phyloP scores from a whole-genome alignment of 2,888 invertebrate genomes.

The Pachycephus smyrnensis region DNA sequence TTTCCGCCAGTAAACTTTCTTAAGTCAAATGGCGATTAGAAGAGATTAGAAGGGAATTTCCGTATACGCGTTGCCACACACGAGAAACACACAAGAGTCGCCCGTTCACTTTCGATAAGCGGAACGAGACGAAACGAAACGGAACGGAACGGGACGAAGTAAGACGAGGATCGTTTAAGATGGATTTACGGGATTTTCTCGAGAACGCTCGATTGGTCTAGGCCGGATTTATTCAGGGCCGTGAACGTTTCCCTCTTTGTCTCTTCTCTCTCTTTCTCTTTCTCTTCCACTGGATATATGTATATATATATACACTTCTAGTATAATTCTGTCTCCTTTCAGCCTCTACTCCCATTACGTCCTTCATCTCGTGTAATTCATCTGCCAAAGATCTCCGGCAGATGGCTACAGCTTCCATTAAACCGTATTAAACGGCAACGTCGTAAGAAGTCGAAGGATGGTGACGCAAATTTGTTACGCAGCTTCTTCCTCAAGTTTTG shows the following conservation, averaged over 20 bases:
- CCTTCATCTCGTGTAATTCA: too few species aligned
- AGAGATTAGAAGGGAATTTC: not conserved
- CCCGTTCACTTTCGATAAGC: not conserved
- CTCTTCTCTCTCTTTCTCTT: constrained; percentile 4
- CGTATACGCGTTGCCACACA: not conserved
- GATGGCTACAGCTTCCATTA: too few species aligned
- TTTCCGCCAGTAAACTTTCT: not conserved
- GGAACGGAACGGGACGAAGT: not conserved
- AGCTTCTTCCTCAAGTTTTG: too few species aligned
- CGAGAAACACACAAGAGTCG: not conserved
- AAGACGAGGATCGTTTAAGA: not conserved
- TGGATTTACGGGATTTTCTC: not conserved
- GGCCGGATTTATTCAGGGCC: not conserved
- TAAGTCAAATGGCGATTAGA: not conserved
- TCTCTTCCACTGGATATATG: not conserved
- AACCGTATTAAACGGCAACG: too few species aligned
- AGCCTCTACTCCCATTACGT: not conserved
- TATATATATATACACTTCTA: not conserved
- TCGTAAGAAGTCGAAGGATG: too few species aligned
- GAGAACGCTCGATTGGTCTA: not conserved
- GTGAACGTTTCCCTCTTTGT: not conserved
- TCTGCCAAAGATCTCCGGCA: too few species aligned
- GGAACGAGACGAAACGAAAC: not conserved
- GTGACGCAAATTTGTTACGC: too few species aligned
- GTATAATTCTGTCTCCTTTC: not conserved